Percentiles rank a stretch among this genome's conserved stretches.
Conservation (phyloP, 1,140 invertebrate species). For the Trachymyrmex septentrionalis region DNA sequence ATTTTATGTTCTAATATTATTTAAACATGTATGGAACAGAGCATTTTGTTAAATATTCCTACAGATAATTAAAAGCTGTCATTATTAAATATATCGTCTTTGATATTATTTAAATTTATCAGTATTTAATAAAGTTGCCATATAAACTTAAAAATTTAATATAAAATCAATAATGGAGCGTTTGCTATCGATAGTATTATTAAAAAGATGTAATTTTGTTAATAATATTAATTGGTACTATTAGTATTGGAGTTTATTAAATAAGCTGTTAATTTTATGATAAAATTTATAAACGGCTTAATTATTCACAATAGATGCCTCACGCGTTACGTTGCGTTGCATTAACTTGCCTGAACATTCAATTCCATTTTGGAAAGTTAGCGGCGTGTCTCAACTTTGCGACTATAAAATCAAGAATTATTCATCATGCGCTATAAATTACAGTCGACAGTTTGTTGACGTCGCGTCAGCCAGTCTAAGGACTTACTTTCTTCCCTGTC, state of each 20-base stretch:
- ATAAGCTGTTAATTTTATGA: not conserved
- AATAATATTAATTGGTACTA: not conserved
- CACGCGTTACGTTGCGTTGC: slow-evolving; percentile 2
- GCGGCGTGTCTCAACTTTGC: slow-evolving; percentile 44
- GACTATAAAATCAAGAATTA: slow-evolving; percentile 54
- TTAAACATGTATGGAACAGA: not conserved
- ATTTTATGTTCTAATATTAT: not conserved
- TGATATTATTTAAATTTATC: not conserved
- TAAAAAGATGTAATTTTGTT: not conserved
- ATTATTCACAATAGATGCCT: not conserved
- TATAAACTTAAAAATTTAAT: slow-evolving; percentile 15
- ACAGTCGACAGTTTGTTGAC: slow-evolving; percentile 55
- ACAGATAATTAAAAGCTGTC: not conserved
- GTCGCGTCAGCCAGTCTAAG: slow-evolving; percentile 35
- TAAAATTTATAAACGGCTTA: slow-evolving; percentile 6
- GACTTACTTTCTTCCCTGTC: slow-evolving; percentile 56
- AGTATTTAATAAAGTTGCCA: not conserved
- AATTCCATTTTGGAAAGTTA: slow-evolving; percentile 57
- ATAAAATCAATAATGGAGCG: not conserved
- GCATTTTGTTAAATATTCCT: not conserved
- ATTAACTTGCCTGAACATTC: slow-evolving; percentile 38
- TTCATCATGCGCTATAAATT: slow-evolving; percentile 61
- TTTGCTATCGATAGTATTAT: not conserved
- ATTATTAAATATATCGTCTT: slow-evolving; percentile 28
- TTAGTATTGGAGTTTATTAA: not conserved